phyloP scores from a whole-genome alignment of 2,113 vertebrate genomes.

The Scytalopus superciliaris region DNA sequence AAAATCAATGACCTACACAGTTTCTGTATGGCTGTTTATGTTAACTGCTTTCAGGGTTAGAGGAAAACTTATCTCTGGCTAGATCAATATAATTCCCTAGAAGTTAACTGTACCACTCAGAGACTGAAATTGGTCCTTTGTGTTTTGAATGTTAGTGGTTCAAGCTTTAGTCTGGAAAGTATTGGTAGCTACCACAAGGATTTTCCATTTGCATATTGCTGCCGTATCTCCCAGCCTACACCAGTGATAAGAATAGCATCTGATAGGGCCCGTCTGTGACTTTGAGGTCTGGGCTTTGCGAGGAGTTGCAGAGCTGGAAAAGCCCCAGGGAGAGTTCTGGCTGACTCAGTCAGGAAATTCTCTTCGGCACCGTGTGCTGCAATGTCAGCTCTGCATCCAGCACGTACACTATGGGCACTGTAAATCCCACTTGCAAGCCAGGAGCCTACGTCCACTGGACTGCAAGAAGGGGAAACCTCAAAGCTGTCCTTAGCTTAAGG shows the following conservation, averaged over 20 bases:
- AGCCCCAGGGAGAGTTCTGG: neutral
- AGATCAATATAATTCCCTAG: neutral
- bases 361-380: neutral
- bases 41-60: neutral
- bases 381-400: neutral
- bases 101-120: neutral
- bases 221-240: neutral
- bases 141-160: neutral
- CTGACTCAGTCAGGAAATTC: conserved; percentile 49
- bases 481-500: neutral
- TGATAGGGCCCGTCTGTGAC: neutral
- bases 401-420: fast-evolving
- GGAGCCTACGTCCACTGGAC: neutral
- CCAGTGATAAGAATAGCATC: neutral
- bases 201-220: conserved; percentile 18
- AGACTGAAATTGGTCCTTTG: neutral
- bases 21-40: neutral
- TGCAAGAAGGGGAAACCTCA: neutral
- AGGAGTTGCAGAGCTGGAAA: neutral
- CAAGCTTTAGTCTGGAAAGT: neutral
- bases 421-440: neutral
- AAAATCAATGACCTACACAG: neutral
- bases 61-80: neutral
- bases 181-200: neutral
- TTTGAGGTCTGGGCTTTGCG: neutral